These are phyloP conservation scores for Monoplex corrugatus DNA, from an alignment of 2,888 invertebrate genomes.

Conservation along the genomic window DNA sequence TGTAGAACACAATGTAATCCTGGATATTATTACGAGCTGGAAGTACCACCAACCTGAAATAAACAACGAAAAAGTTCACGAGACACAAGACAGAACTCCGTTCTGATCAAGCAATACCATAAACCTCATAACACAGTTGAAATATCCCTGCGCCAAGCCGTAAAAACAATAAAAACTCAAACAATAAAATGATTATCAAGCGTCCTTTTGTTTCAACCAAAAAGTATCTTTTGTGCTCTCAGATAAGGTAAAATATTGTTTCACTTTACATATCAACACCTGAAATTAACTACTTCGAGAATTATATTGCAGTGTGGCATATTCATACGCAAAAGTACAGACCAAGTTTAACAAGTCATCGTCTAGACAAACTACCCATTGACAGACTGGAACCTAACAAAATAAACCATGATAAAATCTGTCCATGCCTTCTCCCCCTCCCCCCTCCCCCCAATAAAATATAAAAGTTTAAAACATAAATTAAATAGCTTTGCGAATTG, in stretches of 20 bases:
- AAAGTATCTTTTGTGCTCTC: too few species aligned
- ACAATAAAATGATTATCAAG: neutral
- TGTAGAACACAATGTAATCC: neutral
- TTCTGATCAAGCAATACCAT: neutral
- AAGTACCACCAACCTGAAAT: neutral
- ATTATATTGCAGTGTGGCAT: neutral
- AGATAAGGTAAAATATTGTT: too few species aligned
- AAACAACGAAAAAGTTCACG: slow-evolving; percentile 43
- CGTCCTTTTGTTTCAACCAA: too few species aligned
- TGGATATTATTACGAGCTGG: neutral
- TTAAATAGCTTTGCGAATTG: too few species aligned
- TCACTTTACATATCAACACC: too few species aligned
- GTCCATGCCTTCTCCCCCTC: too few species aligned
- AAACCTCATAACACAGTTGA: neutral
- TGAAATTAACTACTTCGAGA: neutral
- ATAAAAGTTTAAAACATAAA: too few species aligned
- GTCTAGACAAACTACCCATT: neutral
- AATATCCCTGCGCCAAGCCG: neutral
- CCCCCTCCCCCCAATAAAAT: too few species aligned
- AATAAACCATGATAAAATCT: too few species aligned
- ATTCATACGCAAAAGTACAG: neutral
- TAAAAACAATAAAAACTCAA: neutral
- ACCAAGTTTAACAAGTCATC: neutral
- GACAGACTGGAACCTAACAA: too few species aligned
- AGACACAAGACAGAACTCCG: neutral